phyloP scores from a whole-genome alignment of 2,888 invertebrate species.

The Mythimna pallens region DNA sequence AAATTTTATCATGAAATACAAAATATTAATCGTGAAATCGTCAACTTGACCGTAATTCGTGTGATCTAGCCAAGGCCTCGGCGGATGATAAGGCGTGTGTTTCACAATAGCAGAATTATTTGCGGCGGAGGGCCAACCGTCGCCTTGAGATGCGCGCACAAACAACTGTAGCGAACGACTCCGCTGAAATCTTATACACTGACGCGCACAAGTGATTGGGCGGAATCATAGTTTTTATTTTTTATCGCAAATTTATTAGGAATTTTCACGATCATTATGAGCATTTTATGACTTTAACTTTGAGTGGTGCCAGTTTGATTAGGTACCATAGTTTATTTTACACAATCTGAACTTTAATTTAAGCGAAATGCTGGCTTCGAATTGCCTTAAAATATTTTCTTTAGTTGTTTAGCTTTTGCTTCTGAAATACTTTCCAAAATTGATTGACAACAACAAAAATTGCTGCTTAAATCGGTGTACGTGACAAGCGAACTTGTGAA shows the following conservation, averaged over 20 bases:
- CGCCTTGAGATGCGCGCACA: conserved; percentile 89
- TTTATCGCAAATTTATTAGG: not conserved
- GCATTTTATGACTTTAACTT: not conserved
- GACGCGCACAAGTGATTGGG: conserved; percentile 76
- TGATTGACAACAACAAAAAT: not conserved
- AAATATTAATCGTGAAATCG: conserved; percentile 86
- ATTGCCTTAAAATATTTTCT: not conserved
- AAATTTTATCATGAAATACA: conserved; percentile 82
- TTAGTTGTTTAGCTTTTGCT: not conserved
- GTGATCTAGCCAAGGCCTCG: conserved; percentile 87
- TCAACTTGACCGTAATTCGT: conserved; percentile 91
- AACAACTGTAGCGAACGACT: conserved; percentile 85
- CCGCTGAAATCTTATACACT: conserved; percentile 84
- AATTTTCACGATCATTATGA: not conserved
- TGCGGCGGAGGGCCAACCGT: conserved; percentile 85
- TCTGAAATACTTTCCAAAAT: not conserved
- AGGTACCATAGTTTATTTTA: not conserved
- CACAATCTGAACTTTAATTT: not conserved
- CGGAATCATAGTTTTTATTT: not conserved
- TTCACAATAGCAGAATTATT: conserved; percentile 91
- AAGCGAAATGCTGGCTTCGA: not conserved
- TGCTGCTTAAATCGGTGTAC: conserved; percentile 68
- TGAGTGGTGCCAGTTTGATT: not conserved
- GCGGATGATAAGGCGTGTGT: conserved; percentile 85
- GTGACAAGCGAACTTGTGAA: conserved; percentile 77